phyloP scores from a whole-genome alignment of 2,888 invertebrate genomes.

The Pheosia gnoma region DNA sequence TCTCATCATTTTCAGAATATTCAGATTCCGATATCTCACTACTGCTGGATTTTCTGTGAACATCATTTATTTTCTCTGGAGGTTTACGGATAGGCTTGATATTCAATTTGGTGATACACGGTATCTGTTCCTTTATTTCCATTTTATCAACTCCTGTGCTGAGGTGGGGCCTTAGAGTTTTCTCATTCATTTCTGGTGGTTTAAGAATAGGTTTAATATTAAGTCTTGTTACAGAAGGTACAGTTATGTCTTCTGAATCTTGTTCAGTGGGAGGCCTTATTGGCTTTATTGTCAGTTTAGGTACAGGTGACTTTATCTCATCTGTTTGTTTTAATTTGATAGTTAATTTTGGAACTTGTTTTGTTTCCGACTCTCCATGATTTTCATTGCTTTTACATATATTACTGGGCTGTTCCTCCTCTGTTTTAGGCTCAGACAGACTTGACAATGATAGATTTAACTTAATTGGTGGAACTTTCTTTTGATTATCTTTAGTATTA shows the following conservation, averaged over 20 bases:
- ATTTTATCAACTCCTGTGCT: constrained; percentile 31
- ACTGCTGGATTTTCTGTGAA: constrained; percentile 77
- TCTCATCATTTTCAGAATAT: constrained; percentile 83
- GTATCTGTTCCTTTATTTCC: constrained; percentile 60
- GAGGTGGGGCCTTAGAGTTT: constrained; percentile 54
- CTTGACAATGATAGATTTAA: constrained; percentile 50
- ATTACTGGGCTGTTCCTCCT: constrained; percentile 35
- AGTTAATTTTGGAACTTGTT: constrained; percentile 80
- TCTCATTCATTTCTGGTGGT: constrained; percentile 68
- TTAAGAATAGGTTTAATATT: constrained; percentile 77
- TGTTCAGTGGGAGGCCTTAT: constrained; percentile 55
- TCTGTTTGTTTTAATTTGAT: constrained; percentile 75
- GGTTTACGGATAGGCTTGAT: constrained; percentile 79
- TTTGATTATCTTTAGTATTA: constrained; percentile 28
- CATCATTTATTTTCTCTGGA: constrained; percentile 75
- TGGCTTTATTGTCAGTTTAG: constrained; percentile 74
- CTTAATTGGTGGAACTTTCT: constrained; percentile 60
- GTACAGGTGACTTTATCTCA: constrained; percentile 68
- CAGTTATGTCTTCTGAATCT: constrained; percentile 35
- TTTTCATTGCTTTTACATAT: constrained; percentile 37
- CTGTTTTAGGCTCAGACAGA: constrained; percentile 34
- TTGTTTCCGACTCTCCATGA: constrained; percentile 53
- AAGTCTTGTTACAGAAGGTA: constrained; percentile 69
- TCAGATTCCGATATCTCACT: constrained; percentile 82
- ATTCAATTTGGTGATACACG: constrained; percentile 73